Percentiles rank a stretch among this genome's conserved stretches.
phyloP scores from a whole-genome alignment of 92 coral and sea anemone genomes.

The Palythoa grandis region DNA sequence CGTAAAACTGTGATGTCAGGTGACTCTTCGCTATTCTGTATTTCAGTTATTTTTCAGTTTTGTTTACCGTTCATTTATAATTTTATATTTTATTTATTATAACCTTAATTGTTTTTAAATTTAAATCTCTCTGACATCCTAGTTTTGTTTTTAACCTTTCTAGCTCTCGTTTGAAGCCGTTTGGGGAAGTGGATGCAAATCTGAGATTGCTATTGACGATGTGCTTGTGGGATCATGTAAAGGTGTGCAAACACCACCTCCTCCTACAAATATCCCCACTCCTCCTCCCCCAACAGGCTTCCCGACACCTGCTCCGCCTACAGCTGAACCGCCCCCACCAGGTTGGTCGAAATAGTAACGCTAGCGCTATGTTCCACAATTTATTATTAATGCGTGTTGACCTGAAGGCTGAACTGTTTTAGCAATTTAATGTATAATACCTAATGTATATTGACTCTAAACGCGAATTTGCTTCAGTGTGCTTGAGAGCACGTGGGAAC shows the following conservation, averaged over 20 bases:
- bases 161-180: slow-evolving; percentile 23
- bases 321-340: slow-evolving; percentile 23
- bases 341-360: neutral
- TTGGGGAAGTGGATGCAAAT: slow-evolving; percentile 40
- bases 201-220: slow-evolving; percentile 41
- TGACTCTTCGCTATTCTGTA: no score
- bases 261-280: slow-evolving; percentile 3
- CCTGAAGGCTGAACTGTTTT: neutral
- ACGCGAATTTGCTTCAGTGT: no score
- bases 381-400: neutral
- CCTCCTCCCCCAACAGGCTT: slow-evolving; percentile 5
- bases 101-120: no score
- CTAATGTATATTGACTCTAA: no score
- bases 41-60: no score
- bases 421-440: no score
- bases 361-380: neutral
- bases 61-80: no score
- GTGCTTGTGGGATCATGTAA: slow-evolving; percentile 6
- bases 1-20: no score
- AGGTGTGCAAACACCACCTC: neutral
- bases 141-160: neutral
- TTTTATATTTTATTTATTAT: no score
- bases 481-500: no score
- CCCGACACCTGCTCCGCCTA: slow-evolving; percentile 12
- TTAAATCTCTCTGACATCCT: no score